Evolutionary conservation across 2,113 vertebrate genomes (phyloP).

Genomic region (Procavia capensis): DNA sequence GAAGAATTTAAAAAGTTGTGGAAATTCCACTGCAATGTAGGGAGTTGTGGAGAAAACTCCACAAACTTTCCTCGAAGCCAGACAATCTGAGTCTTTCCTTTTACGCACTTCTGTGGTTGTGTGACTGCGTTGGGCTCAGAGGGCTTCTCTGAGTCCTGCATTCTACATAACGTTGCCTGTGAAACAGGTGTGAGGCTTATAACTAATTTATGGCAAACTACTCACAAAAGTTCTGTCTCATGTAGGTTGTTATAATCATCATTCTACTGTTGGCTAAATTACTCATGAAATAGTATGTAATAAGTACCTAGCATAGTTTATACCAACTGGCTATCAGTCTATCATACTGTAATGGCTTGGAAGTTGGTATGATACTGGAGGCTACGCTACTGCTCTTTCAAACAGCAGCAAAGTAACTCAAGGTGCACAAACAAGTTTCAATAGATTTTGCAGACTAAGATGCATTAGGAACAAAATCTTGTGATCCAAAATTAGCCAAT

Average conservation of each 20-base stretch:
- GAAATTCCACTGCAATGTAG: not conserved
- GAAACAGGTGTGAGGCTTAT: not conserved
- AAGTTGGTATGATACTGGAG: not conserved
- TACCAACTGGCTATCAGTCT: not conserved
- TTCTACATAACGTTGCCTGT: not conserved
- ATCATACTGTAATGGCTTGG: not conserved
- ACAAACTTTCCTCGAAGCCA: not conserved
- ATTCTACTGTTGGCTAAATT: not conserved
- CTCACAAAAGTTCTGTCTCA: not conserved
- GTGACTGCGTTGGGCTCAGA: no score
- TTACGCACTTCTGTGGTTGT: fast-evolving
- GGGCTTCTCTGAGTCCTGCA: not conserved
- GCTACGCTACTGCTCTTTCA: not conserved
- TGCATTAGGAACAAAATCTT: not conserved
- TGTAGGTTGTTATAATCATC: not conserved
- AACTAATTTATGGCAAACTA: no score
- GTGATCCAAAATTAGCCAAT: not conserved
- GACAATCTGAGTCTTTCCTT: not conserved
- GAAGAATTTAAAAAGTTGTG: not conserved
- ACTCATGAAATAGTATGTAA: not conserved
- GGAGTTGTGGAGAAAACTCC: not conserved
- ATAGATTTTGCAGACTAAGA: not conserved
- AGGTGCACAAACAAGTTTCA: not conserved
- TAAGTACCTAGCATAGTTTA: no score
- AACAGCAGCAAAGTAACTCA: not conserved